These are phyloP conservation scores for Drosophila imparisetae DNA, from an alignment of 2,888 invertebrate genomes.

Conservation along the genomic window DNA sequence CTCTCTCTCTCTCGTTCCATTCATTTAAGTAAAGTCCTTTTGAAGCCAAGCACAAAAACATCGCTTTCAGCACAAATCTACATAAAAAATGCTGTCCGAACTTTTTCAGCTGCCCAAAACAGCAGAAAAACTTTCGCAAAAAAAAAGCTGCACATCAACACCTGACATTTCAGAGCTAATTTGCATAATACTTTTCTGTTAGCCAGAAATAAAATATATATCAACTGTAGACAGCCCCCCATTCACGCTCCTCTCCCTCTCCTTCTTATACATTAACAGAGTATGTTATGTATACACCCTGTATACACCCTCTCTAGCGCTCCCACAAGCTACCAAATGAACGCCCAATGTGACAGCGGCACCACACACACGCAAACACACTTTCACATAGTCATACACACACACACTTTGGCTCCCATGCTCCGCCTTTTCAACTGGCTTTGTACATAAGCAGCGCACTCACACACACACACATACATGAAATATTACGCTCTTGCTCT, in stretches of 20 bases:
- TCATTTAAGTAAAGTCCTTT: neutral
- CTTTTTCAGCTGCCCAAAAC: slow-evolving; percentile 9
- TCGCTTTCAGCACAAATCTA: slow-evolving; percentile 8
- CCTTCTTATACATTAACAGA: slow-evolving; percentile 27
- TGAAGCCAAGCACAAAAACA: neutral
- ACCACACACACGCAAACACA: slow-evolving; percentile 42
- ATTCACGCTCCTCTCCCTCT: neutral
- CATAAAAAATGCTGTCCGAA: slow-evolving; percentile 3
- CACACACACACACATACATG: slow-evolving; percentile 8
- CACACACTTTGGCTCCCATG: slow-evolving; percentile 67
- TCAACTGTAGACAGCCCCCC: slow-evolving; percentile 15
- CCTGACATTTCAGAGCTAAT: slow-evolving; percentile 65
- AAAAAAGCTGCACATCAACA: slow-evolving; percentile 51
- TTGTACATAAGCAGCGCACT: slow-evolving; percentile 43
- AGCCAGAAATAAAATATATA: slow-evolving; percentile 51
- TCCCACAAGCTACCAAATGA: slow-evolving; percentile 46
- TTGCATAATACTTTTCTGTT: slow-evolving; percentile 54
- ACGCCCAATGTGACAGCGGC: slow-evolving; percentile 53
- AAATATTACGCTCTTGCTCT: slow-evolving; percentile 39
- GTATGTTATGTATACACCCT: slow-evolving; percentile 2
- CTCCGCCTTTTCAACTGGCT: slow-evolving; percentile 75
- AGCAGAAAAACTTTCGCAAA: slow-evolving; percentile 32
- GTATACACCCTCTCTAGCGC: slow-evolving; percentile 9
- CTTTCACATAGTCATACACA: slow-evolving; percentile 2
- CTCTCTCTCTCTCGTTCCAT: neutral